Conservation (phyloP, 2,113 vertebrate genomes). For the Saguinus midas region DNA sequence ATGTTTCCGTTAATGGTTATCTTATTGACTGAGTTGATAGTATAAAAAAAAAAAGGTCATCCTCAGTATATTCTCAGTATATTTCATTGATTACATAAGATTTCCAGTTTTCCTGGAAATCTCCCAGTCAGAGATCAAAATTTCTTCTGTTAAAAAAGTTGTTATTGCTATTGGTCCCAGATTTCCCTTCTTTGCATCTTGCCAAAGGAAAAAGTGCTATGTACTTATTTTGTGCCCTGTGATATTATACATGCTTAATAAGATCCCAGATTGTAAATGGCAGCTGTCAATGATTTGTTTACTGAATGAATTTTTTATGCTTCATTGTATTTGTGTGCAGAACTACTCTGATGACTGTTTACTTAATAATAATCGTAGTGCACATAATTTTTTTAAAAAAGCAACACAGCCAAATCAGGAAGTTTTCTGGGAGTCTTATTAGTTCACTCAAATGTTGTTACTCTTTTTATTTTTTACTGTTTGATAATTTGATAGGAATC, state of each 20-base stretch:
- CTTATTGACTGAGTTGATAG: not conserved
- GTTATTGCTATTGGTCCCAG: not conserved
- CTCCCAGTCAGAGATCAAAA: not conserved
- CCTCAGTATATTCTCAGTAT: not conserved
- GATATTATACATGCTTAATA: conserved; percentile 84
- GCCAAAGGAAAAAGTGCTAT: conserved; percentile 74
- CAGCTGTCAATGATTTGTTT: conserved; percentile 81
- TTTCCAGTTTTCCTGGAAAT: not conserved
- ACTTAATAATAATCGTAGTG: conserved; percentile 80
- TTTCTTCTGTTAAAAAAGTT: not conserved
- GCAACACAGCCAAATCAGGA: conserved; percentile 47
- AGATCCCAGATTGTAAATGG: conserved; percentile 85
- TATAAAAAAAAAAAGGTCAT: not conserved
- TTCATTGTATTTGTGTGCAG: conserved; percentile 80
- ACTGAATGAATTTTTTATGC: conserved; percentile 78
- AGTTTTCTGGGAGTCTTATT: conserved; percentile 87
- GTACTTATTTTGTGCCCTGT: conserved; percentile 81
- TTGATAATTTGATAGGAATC: conserved; percentile 85
- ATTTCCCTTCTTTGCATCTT: not conserved
- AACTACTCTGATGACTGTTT: conserved; percentile 81
- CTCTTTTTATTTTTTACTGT: conserved; percentile 72
- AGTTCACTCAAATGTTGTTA: conserved; percentile 83
- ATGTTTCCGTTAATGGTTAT: not conserved
- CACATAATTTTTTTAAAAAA: conserved; percentile 76
- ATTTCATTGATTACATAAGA: not conserved